Conservation (phyloP, 2,113 vertebrate genomes). For the Dromas ardeola region DNA sequence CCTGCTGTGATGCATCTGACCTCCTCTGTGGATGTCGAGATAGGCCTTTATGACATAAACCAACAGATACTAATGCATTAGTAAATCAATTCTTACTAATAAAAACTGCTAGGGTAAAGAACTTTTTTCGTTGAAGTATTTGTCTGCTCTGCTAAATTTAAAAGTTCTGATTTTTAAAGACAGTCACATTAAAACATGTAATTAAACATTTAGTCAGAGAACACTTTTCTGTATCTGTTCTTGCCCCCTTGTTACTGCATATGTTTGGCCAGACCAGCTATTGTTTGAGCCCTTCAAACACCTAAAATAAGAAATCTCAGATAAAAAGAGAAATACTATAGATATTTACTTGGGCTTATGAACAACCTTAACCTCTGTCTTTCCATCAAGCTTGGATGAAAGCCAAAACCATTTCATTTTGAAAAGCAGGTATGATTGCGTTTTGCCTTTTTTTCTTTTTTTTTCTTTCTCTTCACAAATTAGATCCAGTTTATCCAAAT, state of each 20-base stretch:
- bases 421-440: not conserved
- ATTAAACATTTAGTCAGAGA: not conserved
- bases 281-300: not conserved
- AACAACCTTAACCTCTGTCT: not conserved
- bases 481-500: not conserved
- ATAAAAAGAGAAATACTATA: not conserved
- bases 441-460: not conserved
- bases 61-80: not conserved
- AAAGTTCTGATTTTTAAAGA: not conserved
- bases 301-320: not conserved
- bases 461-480: not conserved
- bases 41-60: not conserved
- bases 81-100: not conserved
- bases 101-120: not conserved
- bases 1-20: not conserved
- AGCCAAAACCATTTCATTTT: not conserved
- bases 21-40: not conserved
- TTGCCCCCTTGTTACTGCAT: not conserved
- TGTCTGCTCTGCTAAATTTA: not conserved
- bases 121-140: not conserved
- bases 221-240: not conserved
- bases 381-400: not conserved
- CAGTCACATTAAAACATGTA: fast-evolving
- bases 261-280: not conserved
- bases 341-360: not conserved